Conservation (phyloP, 64 coral and sea anemone genomes). For the Porites lutea region DNA sequence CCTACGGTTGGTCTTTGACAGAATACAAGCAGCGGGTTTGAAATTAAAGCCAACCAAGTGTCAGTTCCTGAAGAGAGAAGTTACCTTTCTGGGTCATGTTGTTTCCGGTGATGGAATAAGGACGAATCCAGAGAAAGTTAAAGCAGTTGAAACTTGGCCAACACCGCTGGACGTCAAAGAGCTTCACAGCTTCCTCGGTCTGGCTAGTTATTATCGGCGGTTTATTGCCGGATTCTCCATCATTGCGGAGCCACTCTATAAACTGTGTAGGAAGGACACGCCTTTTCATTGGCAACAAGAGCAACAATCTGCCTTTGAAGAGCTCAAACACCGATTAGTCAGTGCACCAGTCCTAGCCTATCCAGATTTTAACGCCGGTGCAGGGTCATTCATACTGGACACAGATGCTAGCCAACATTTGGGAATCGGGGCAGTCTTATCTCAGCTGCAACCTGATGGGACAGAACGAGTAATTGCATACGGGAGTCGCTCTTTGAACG, state of each 20-base stretch:
- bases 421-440: no score
- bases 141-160: constrained; percentile 14
- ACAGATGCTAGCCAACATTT: no score
- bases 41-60: constrained; percentile 40
- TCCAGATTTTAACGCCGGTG: constrained; percentile 8
- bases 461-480: no score
- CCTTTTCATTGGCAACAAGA: constrained; percentile 15
- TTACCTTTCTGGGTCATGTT: no score
- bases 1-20: background rate
- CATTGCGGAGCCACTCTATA: constrained; percentile 40
- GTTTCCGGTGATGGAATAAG: no score
- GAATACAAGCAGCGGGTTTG: constrained; percentile 5
- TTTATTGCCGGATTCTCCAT: constrained; percentile 36
- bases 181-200: constrained; percentile 12
- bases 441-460: no score
- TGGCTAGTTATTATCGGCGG: background rate
- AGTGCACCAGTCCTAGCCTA: constrained; percentile 31
- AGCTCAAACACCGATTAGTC: constrained; percentile 19
- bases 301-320: constrained; percentile 30
- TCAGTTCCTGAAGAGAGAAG: no score
- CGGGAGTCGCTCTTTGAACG: no score
- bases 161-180: background rate
- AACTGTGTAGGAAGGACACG: background rate
- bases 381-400: constrained; percentile 38
- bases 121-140: constrained; percentile 38